These are phyloP conservation scores for Anableps anableps DNA, from an alignment of 2,797 vertebrate genomes.

Conservation along the genomic window DNA sequence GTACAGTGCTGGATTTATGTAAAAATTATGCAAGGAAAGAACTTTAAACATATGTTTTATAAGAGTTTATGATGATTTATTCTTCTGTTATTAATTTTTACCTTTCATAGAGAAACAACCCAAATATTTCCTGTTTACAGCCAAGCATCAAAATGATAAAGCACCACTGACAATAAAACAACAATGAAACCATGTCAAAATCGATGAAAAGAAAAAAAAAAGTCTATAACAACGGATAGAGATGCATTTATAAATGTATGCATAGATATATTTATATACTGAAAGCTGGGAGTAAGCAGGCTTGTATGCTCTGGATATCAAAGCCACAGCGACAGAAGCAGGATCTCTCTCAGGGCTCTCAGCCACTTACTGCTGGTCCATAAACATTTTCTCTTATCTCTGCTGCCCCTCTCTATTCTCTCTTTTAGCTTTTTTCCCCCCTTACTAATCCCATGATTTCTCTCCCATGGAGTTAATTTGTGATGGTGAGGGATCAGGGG, in stretches of 20 bases:
- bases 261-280: constrained; percentile 13
- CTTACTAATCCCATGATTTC: constrained; percentile 55
- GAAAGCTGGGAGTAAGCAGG: constrained; percentile 13
- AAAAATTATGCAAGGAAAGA: neutral
- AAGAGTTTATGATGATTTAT: constrained; percentile 7
- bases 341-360: constrained; percentile 47
- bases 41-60: neutral
- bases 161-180: constrained; percentile 13
- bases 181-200: neutral
- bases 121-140: constrained; percentile 19
- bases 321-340: constrained; percentile 32
- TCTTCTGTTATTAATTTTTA: constrained; percentile 12
- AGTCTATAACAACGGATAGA: neutral
- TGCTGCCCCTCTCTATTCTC: constrained; percentile 40
- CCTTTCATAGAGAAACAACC: neutral
- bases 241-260: constrained; percentile 19
- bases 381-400: constrained; percentile 56
- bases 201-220: neutral
- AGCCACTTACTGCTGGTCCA: constrained; percentile 57
- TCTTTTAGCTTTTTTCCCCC: constrained; percentile 17
- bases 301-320: constrained; percentile 25
- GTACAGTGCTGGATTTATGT: constrained; percentile 1
- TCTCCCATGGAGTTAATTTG: constrained; percentile 73
- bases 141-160: constrained; percentile 27
- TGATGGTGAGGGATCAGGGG: constrained; percentile 58